Evolutionary conservation across 1,140 invertebrate species (phyloP).

Genomic region (Heliconius nattereri): DNA sequence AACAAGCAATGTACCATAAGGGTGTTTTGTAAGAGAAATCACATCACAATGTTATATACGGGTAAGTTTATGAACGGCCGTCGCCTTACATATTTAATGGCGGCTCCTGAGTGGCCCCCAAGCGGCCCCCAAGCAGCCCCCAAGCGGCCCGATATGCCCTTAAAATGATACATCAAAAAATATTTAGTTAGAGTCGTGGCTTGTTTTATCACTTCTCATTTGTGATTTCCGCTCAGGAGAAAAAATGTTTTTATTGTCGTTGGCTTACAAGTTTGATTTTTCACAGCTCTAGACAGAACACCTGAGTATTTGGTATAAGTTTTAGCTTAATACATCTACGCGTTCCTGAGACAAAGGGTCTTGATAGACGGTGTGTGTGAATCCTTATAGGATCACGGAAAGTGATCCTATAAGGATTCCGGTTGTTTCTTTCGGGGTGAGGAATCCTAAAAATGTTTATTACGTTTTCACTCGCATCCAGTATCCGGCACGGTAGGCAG

Average conservation of each 20-base stretch:
- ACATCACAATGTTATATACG: not conserved
- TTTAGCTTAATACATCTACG: too few species aligned
- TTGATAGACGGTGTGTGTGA: too few species aligned
- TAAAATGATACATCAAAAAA: slow-evolving; percentile 13
- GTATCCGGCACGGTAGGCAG: not conserved
- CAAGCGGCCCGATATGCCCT: not conserved
- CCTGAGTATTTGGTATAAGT: too few species aligned
- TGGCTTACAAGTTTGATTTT: too few species aligned
- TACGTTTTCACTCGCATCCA: too few species aligned
- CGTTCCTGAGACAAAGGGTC: too few species aligned
- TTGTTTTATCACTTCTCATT: slow-evolving; percentile 2
- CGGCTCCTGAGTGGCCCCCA: not conserved
- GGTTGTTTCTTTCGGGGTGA: too few species aligned
- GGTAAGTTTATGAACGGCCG: slow-evolving; percentile 8
- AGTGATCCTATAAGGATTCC: too few species aligned
- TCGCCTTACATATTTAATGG: slow-evolving; percentile 1
- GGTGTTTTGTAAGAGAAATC: not conserved
- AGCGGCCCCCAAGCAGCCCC: not conserved
- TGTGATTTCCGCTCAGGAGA: not conserved
- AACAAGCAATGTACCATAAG: not conserved
- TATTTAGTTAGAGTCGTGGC: not conserved
- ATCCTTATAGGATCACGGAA: too few species aligned
- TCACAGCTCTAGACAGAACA: too few species aligned
- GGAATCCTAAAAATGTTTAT: too few species aligned
- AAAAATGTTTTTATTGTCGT: too few species aligned